Base-by-base conservation (phyloP, 1,140 invertebrate genomes). In the Cyphomyrmex costatus region DNA sequence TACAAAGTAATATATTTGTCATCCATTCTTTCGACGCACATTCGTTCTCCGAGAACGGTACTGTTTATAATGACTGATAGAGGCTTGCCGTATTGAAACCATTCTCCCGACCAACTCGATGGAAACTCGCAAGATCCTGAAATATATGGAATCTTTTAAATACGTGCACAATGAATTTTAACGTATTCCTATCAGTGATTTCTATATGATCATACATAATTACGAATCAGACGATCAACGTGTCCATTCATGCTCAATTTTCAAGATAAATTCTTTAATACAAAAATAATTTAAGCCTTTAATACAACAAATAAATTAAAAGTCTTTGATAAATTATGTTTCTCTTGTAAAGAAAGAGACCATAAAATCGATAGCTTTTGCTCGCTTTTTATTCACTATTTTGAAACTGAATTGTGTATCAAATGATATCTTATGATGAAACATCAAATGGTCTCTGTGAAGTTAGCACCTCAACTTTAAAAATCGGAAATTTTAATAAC, bases 1-100 rank as follows among this genome's bases (percentile, higher is more conserved):
- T 92, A 95, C 95, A 93, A 92, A 10, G 96, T 92, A 46, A 96
- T 89, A 84, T 95, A 96, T 49, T 92, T 95, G 77, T 96, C 95
- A 0, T 91, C 93, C n/a, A 33, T 71, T 90, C 70, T 93, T 93
- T 83, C 95, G 90, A 73, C 79, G 88, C 96, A 96, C 3, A 91
- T 91, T 85, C 93, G 96, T 49, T 96, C 95, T 8, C 94, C 94
- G 27, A 95, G 92, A 74, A 94, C 92, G 33, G 95, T 95, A 6
- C 93, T 88, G 73, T 95, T 96, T 86, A 96, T 93, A 21, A 90
- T 92, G 70, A 96, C 88, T 46, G 92, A 78, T 46, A 92, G 80
- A 24, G 90, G 80, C 85, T 95, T 94, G 12, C 95, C 95, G 21
- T 94, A 94, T 87, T 96, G 95, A 91, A 96, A 96, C 96, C 96